These are phyloP conservation scores for Yponomeuta malinellus DNA, from an alignment of 2,888 invertebrate genomes.

Conservation along the genomic window DNA sequence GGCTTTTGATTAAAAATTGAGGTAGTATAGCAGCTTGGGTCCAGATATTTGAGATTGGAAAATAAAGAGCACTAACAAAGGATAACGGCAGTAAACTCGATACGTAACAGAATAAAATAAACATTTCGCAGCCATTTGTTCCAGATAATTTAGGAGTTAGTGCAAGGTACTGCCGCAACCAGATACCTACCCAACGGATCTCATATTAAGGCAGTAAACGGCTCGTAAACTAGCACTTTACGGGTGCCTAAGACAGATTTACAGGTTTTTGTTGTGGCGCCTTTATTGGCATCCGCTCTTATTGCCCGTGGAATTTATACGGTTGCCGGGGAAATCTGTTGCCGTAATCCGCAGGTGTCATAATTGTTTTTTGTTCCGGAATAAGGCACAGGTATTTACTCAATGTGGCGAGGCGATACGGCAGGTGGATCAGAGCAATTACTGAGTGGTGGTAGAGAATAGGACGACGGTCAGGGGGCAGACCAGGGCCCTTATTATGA, in stretches of 20 bases:
- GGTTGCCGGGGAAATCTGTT: neutral
- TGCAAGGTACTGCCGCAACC: neutral
- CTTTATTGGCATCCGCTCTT: conserved; percentile 30
- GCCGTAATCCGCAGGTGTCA: conserved; percentile 2
- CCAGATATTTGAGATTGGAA: neutral
- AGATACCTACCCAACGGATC: neutral
- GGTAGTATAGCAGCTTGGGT: neutral
- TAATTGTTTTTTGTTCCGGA: neutral
- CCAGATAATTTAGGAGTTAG: conserved; percentile 3
- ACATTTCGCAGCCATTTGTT: neutral
- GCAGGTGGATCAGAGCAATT: too few relatives aligned
- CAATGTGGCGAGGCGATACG: too few relatives aligned
- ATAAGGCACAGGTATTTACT: too few relatives aligned
- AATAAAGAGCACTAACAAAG: neutral
- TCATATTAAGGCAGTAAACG: conserved; percentile 30
- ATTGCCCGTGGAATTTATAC: conserved; percentile 5
- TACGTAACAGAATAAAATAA: conserved; percentile 1
- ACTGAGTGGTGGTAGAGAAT: too few relatives aligned
- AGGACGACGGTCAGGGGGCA: too few relatives aligned
- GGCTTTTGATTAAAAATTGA: too few relatives aligned
- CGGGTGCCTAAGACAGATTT: conserved; percentile 44
- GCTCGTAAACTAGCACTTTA: conserved; percentile 46
- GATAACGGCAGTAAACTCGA: neutral
- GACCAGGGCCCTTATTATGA: too few relatives aligned
- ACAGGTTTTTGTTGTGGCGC: conserved; percentile 28